phyloP scores from a whole-genome alignment of 2,797 vertebrate genomes.

The Ceyx erithaca region DNA sequence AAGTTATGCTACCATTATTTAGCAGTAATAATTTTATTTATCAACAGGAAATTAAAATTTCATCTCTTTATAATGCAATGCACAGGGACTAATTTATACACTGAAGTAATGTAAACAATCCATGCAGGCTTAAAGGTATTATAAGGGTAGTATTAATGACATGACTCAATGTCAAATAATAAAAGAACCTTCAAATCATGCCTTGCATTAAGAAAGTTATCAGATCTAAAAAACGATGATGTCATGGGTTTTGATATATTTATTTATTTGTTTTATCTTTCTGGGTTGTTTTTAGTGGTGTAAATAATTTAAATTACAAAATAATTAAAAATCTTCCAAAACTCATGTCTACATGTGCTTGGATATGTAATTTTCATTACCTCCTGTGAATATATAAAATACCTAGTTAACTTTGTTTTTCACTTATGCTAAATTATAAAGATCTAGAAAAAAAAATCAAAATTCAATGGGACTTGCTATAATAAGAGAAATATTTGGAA shows the following conservation, averaged over 20 bases:
- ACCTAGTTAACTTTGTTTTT: neutral
- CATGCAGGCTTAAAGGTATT: neutral
- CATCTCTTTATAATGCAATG: neutral
- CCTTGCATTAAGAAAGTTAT: neutral
- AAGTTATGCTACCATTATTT: neutral
- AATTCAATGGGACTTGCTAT: neutral
- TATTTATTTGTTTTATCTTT: neutral
- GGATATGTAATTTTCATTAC: neutral
- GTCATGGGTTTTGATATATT: neutral
- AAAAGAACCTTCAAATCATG: neutral
- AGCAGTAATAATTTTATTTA: neutral
- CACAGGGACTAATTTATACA: neutral
- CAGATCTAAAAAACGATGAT: neutral
- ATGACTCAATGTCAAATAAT: neutral
- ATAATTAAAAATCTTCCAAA: neutral
- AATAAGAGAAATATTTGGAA: neutral
- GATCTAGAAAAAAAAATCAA: neutral
- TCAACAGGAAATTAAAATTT: neutral
- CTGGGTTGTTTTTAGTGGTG: accelerated
- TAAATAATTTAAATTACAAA: neutral
- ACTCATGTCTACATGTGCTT: neutral
- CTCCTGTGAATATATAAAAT: neutral
- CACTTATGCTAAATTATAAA: neutral
- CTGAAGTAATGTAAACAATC: neutral
- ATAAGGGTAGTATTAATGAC: neutral